Percentiles rank a stretch among this genome's conserved stretches.
phyloP scores from a whole-genome alignment of 2,113 vertebrate species.

The Phaetusa simplex region DNA sequence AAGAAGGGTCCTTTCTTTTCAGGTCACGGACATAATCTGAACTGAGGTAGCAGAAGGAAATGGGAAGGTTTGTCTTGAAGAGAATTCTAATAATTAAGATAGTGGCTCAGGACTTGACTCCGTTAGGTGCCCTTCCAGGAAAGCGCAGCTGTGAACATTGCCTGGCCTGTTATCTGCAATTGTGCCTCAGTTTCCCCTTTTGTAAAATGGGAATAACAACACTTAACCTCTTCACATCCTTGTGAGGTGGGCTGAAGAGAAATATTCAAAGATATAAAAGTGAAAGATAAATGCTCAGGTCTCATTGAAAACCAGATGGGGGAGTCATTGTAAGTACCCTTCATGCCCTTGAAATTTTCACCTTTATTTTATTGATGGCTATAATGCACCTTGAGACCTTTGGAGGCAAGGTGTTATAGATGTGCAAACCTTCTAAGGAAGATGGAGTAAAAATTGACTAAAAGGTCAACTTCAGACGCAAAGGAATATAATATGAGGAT shows the following conservation, averaged over 20 bases:
- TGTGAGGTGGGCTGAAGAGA: neutral
- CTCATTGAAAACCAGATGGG: neutral
- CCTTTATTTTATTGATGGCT: slow-evolving; percentile 12
- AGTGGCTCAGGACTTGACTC: neutral
- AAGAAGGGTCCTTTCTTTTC: neutral
- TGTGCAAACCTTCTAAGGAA: neutral
- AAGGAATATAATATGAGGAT: neutral
- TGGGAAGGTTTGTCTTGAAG: neutral
- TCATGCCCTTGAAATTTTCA: neutral
- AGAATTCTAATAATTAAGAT: neutral
- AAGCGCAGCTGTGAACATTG: neutral
- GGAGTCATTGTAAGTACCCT: neutral
- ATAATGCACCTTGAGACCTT: neutral
- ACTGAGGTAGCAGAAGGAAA: neutral
- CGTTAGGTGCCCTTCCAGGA: neutral
- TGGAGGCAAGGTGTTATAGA: neutral
- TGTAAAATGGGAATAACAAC: neutral
- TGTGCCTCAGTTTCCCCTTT: neutral
- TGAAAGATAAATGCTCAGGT: neutral
- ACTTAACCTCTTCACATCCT: neutral
- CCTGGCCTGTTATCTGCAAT: neutral
- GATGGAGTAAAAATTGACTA: neutral
- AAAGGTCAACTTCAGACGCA: slow-evolving; percentile 44
- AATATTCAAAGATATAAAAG: neutral
- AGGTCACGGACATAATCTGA: neutral